A percentile compares a stretch with the other conserved stretches of the same genome.
Evolutionary conservation across 2,888 invertebrate genomes (phyloP).

Genomic region (Synergus umbraculus): DNA sequence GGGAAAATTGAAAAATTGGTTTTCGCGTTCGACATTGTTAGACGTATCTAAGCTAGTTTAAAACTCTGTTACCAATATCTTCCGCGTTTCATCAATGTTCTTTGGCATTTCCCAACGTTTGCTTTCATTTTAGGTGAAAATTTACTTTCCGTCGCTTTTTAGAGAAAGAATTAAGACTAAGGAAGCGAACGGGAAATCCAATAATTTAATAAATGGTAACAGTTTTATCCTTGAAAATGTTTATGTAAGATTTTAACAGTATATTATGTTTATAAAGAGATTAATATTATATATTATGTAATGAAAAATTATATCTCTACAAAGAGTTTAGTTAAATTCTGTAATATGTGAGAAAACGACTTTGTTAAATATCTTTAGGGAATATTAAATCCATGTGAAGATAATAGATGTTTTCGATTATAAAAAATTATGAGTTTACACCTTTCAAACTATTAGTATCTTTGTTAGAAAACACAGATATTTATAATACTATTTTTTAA

Average conservation of each 20-base stretch:
- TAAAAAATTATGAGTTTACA: neutral
- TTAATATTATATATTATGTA: no score
- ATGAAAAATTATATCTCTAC: no score
- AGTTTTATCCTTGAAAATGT: neutral
- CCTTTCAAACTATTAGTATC: neutral
- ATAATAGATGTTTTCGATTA: no score
- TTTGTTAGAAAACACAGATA: neutral
- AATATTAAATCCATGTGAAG: slow-evolving; percentile 9
- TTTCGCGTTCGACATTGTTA: slow-evolving; percentile 47
- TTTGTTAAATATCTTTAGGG: neutral
- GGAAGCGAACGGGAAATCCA: neutral
- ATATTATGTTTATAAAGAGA: slow-evolving; percentile 9
- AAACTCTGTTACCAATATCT: slow-evolving; percentile 22
- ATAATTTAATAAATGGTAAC: neutral
- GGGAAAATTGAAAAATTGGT: slow-evolving; percentile 63
- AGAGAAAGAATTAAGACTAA: no score
- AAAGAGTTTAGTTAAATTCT: no score
- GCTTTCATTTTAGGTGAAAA: neutral
- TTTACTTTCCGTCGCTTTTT: neutral
- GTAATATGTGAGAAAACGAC: no score
- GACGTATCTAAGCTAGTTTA: slow-evolving; percentile 45
- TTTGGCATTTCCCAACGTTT: neutral
- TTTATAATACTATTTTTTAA: neutral
- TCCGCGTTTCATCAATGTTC: neutral
- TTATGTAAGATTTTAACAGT: neutral